Base-by-base conservation (phyloP, 2,888 invertebrate genomes). In the Ormyrus thymus region DNA sequence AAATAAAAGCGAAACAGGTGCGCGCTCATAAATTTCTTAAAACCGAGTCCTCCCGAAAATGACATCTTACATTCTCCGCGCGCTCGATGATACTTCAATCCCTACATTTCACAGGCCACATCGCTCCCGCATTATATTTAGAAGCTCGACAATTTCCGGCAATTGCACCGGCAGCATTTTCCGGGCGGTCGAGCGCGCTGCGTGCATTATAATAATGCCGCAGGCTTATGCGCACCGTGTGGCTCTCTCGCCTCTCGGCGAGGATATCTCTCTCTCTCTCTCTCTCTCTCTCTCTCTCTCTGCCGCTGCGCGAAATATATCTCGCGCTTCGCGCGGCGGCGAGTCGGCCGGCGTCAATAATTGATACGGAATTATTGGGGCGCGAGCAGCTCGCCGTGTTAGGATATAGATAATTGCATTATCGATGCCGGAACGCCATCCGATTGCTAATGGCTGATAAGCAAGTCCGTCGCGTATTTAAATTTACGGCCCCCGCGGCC, bases 361-460 rank as follows among this genome's bases (percentile, higher is more conserved):
- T 84, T 82, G 83, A 84, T 79, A 81, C 66, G 82, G 79, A 84
- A 84, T 85, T 83, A 85, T 84, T 82, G 81, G 65, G 51, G 51
- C 70, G 65, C 29, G 55, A 65, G 66, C 50, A 6, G 43, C 29
- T 45, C 53, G 45, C 10, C 8, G 6, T 7, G 8, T 11, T 11
- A 9, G 1, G 45, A 29, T 76, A 74, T 79, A 74, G 58, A 62
- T 65, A 76, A 73, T 66, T 53, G 70, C 74, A 77, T 62, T 74
- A 65, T 74, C 79, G 73, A 62, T 77, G 56, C 29, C 0, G 29
- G 29, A 74, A 50, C 68, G 58, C 75, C 72, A 78, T 73, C 68
- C 68, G 74, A 69, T 78, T 69, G 74, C 50, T 69, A 78, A 74
- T 74, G 69, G 69, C 11, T 29, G 74, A 77, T 77, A 77, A 77